A percentile compares a stretch with the other conserved stretches of the same genome.
Conservation (phyloP, 35 echinoderm and acorn worm genomes). For the Nesometra sesokonis region DNA sequence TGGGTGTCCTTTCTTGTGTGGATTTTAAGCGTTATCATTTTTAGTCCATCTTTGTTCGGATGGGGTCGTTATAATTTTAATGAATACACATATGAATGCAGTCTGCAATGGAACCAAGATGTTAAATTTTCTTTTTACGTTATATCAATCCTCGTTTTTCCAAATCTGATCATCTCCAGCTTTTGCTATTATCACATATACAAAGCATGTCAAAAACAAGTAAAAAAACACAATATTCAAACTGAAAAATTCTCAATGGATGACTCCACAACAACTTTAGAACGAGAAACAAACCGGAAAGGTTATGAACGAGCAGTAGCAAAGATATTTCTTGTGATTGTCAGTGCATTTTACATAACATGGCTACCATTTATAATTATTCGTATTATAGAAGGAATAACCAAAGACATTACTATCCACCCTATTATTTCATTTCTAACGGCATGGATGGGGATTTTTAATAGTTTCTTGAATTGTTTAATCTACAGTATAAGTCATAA, state of each 20-base stretch:
- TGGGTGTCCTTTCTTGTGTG: constrained; percentile 43
- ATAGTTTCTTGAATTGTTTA: constrained; percentile 92
- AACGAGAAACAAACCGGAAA: constrained; percentile 16
- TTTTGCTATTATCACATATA: constrained; percentile 77
- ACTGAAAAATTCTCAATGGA: constrained; percentile 36
- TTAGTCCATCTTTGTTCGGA: constrained; percentile 42
- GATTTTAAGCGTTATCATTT: constrained; percentile 36
- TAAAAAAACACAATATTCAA: constrained; percentile 31
- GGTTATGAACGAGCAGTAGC: constrained; percentile 55
- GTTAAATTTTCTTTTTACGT: constrained; percentile 48
- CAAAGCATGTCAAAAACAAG: constrained; percentile 19
- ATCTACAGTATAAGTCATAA: constrained; percentile 78
- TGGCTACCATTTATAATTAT: constrained; percentile 78
- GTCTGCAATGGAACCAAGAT: constrained; percentile 33
- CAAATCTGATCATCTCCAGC: constrained; percentile 38
- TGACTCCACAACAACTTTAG: background rate
- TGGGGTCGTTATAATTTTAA: constrained; percentile 46
- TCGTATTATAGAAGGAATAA: constrained; percentile 43
- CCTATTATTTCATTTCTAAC: constrained; percentile 50
- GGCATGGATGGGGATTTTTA: constrained; percentile 67
- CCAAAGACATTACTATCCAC: constrained; percentile 23
- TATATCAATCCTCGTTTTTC: constrained; percentile 57
- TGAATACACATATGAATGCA: constrained; percentile 49
- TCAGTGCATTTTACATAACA: constrained; percentile 79
- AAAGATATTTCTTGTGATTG: constrained; percentile 76